Conservation (phyloP, 2,113 vertebrate genomes). For the Osmerus eperlanus region DNA sequence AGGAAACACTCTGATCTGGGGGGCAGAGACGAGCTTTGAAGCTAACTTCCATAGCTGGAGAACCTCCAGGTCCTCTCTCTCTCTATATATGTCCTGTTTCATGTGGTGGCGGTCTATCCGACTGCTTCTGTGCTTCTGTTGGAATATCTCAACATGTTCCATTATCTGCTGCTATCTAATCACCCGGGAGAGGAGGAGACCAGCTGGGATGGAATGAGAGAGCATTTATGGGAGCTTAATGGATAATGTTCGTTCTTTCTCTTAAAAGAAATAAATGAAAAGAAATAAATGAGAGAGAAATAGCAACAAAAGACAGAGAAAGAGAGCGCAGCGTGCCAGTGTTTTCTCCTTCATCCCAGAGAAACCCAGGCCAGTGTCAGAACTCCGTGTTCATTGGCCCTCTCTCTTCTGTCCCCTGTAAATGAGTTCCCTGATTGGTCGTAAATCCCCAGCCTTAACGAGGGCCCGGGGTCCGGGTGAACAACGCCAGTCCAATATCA, state of each 20-base stretch:
- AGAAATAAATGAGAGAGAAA: no score
- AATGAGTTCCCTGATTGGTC: conserved; percentile 48
- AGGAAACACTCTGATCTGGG: conserved; percentile 66
- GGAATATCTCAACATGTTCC: neutral
- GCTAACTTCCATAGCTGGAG: conserved; percentile 53
- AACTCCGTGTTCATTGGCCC: conserved; percentile 28
- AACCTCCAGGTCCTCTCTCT: conserved; percentile 34
- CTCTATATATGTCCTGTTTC: neutral
- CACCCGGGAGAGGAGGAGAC: neutral
- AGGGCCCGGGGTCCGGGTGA: conserved; percentile 46
- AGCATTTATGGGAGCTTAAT: neutral
- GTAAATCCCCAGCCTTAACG: conserved; percentile 50
- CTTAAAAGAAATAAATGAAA: neutral
- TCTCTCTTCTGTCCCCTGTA: conserved; percentile 45
- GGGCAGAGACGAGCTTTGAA: conserved; percentile 61
- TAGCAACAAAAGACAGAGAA: no score
- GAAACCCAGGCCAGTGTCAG: conserved; percentile 6
- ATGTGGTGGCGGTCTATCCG: neutral
- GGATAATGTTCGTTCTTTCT: conserved; percentile 3
- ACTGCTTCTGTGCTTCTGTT: neutral
- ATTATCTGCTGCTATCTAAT: conserved; percentile 11
- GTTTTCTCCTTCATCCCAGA: conserved; percentile 26
- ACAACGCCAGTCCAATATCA: conserved; percentile 50
- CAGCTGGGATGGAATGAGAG: neutral
- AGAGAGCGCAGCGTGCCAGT: conserved; percentile 16